Base-by-base conservation (phyloP, 2,797 vertebrate genomes). In the Tarsius wallacei region DNA sequence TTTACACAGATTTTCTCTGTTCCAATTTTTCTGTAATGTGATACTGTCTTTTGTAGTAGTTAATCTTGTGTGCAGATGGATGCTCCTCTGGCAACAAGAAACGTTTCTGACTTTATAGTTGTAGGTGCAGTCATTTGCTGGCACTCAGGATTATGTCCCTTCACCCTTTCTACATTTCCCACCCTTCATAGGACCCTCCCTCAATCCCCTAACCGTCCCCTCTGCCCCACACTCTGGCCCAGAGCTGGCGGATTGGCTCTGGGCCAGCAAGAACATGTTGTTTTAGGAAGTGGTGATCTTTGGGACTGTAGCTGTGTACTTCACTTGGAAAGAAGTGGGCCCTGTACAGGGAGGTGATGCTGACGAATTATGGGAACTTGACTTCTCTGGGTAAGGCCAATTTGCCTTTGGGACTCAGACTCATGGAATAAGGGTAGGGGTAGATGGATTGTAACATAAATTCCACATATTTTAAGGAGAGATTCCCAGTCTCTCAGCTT, bases 281-380 rank as follows among this genome's bases (percentile, higher is more conserved):
- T 81, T 81, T 90, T 49, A 81, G 76, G 51, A 81, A 36, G 64
- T 57, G 13, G 26, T 90, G 51, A 49, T 77, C 64, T 90, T 90
- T 2, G 9, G 59, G 76, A 53, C 59, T 0, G 3, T 49, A 51
- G 36, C 64, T 57, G 5, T 81, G 64, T 81, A 59, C 63, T 81
- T 81, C 51, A 57, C 88, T 19, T 0, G 1, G 33, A 57, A 17
- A 47, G 63, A 90, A 90, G 76, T 57, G 63, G 28, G 10, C 49
- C 42, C 42, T 42, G 42, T 42, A 42, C 42, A 42, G 42, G 42
- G 42, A 42, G 42, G 42, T 42, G 42, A 68, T 80, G 61, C 51
- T 90, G 88, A 78, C 28, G 31, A 81, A 42, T 57, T 70, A 81
- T 26, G 63, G 63, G 51, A 90, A 70, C 76, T 90, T 90, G 26